Evolutionary conservation across 1,140 invertebrate genomes (phyloP).

Genomic region (Octopus sinensis): DNA sequence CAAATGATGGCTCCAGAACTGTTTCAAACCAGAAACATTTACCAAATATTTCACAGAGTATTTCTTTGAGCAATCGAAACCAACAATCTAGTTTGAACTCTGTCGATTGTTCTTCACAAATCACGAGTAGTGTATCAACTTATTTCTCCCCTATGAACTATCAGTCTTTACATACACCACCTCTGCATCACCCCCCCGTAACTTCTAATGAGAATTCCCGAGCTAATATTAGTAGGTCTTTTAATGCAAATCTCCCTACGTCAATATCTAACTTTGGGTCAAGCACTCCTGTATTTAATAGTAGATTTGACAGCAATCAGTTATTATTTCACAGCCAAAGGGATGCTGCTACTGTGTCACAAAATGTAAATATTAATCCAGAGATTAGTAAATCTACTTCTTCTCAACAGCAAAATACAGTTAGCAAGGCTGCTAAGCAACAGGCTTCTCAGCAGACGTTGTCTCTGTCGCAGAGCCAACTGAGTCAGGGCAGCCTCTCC

Average conservation of each 20-base stretch:
- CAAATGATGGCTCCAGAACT: not conserved
- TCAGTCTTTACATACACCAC: conserved; percentile 30
- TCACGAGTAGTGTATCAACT: conserved; percentile 18
- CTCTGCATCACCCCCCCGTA: conserved; percentile 33
- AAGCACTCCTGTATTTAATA: not conserved
- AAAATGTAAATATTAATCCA: conserved; percentile 17
- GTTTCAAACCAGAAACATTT: not conserved
- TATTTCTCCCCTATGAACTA: conserved; percentile 16
- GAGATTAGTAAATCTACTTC: conserved; percentile 27
- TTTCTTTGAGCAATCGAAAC: not conserved
- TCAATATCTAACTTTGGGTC: conserved; percentile 22
- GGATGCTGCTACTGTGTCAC: not conserved
- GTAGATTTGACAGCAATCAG: conserved; percentile 2
- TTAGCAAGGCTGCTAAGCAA: conserved; percentile 22
- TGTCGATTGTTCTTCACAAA: conserved; percentile 7
- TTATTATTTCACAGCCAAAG: not conserved
- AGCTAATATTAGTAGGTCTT: conserved; percentile 26
- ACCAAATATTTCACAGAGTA: not conserved
- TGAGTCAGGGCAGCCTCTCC: conserved; percentile 17
- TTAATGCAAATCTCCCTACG: conserved; percentile 16
- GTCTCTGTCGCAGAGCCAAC: conserved; percentile 19
- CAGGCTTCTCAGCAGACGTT: conserved; percentile 24
- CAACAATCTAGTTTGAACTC: not conserved
- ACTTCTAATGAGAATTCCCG: conserved; percentile 26
- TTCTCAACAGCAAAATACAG: not conserved